Percentiles rank a stretch among this genome's conserved stretches.
Evolutionary conservation across 2,113 vertebrate genomes (phyloP).

Genomic region (Formicarius rufipectus): DNA sequence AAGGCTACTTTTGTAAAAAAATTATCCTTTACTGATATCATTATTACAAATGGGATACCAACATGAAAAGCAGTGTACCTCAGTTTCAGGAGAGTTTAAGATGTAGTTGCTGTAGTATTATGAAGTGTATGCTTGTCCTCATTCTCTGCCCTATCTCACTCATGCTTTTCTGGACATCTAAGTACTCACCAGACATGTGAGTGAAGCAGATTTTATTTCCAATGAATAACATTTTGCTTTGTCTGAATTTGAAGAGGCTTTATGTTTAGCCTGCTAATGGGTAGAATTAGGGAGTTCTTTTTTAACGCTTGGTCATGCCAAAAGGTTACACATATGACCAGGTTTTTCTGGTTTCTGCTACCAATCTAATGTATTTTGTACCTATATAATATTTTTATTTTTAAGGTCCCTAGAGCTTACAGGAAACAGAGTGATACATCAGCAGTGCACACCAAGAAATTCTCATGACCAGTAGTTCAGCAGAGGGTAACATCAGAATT

Average conservation of each 20-base stretch:
- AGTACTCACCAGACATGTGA: neutral
- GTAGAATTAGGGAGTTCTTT: neutral
- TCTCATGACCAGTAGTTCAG: neutral
- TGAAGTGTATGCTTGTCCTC: neutral
- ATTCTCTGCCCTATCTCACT: neutral
- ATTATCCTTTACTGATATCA: neutral
- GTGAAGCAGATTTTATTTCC: neutral
- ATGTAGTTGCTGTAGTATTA: neutral
- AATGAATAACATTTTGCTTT: neutral
- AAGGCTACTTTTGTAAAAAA: neutral
- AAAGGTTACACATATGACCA: neutral
- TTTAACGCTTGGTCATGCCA: neutral
- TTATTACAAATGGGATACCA: neutral
- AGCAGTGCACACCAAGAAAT: neutral
- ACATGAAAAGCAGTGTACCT: neutral
- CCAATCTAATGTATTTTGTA: neutral
- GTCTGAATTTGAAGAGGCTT: neutral
- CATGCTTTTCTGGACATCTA: neutral
- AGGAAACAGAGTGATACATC: neutral
- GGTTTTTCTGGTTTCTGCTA: neutral
- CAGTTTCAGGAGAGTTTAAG: neutral
- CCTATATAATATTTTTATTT: neutral
- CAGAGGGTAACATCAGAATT: neutral
- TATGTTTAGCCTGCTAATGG: neutral
- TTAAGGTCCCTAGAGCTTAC: neutral